Evolutionary conservation across 2,113 vertebrate genomes (phyloP).

Genomic region (Redunca redunca): DNA sequence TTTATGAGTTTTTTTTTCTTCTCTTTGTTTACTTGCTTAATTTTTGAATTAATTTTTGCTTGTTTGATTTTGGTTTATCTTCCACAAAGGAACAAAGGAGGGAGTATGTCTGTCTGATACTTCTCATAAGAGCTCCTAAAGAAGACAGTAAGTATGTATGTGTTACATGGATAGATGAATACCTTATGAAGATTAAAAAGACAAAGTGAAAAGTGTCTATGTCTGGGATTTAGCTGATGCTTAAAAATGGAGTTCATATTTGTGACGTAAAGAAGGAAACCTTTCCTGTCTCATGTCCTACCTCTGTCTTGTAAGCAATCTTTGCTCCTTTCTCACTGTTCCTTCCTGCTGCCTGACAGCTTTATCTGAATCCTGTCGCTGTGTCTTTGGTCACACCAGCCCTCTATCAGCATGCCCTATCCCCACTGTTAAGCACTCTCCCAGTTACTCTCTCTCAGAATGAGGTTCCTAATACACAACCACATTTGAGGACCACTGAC

Average conservation of each 20-base stretch:
- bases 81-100: neutral
- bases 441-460: neutral
- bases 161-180: neutral
- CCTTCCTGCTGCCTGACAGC: no score
- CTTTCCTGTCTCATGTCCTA: neutral
- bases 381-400: no score
- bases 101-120: neutral
- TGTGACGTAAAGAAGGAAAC: neutral
- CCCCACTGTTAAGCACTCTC: no score
- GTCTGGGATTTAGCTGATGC: neutral
- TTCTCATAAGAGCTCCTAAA: neutral
- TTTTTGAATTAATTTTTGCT: neutral
- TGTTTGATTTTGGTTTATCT: neutral
- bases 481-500: neutral
- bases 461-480: neutral
- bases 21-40: neutral
- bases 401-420: rapidly evolving
- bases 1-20: neutral
- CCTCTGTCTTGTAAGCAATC: neutral
- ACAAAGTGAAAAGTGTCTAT: neutral
- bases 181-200: neutral
- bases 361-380: neutral
- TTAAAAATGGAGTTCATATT: neutral
- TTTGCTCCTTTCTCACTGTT: neutral
- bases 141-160: neutral